A percentile compares a stretch with the other conserved stretches of the same genome.
Evolutionary conservation across 2,888 invertebrate genomes (phyloP).

Genomic region (Sarcophaga variegata): DNA sequence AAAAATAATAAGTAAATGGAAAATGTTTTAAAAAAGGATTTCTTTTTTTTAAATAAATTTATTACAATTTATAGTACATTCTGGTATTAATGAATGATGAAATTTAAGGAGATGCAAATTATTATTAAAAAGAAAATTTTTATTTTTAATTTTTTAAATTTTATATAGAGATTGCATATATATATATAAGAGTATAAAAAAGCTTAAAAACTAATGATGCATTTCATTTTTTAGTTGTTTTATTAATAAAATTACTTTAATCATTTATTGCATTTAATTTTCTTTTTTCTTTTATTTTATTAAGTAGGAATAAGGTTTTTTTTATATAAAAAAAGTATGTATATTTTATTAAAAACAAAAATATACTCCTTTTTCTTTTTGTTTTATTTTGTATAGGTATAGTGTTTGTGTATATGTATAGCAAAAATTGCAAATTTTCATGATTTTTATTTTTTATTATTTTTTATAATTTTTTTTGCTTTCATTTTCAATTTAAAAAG

Average conservation of each 20-base stretch:
- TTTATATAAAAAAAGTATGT: slow-evolving; percentile 42
- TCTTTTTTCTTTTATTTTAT: slow-evolving; percentile 52
- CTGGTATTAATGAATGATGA: slow-evolving; percentile 6
- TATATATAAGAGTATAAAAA: slow-evolving; percentile 52
- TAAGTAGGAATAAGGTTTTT: slow-evolving; percentile 67
- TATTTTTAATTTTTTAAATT: neutral
- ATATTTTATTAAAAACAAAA: slow-evolving; percentile 48
- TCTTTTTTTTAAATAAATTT: neutral
- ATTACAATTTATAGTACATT: slow-evolving; percentile 40
- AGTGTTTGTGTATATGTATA: slow-evolving; percentile 14
- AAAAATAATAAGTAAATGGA: too few relatives aligned
- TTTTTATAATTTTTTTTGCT: neutral
- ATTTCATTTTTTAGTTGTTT: slow-evolving; percentile 23
- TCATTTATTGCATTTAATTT: slow-evolving; percentile 47
- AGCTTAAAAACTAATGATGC: slow-evolving; percentile 65
- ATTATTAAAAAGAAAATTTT: slow-evolving; percentile 14
- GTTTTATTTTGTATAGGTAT: neutral
- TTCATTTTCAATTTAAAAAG: slow-evolving; percentile 51
- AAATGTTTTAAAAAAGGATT: too few relatives aligned
- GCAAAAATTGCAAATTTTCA: slow-evolving; percentile 9
- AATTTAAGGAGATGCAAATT: slow-evolving; percentile 17
- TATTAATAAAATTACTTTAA: slow-evolving; percentile 68
- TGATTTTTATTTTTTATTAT: slow-evolving; percentile 7
- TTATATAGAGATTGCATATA: slow-evolving; percentile 24
- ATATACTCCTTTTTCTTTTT: slow-evolving; percentile 46